Evolutionary conservation across 2,113 vertebrate species (phyloP), one percentile per base, ranked within the genome.

Genomic region (Rhinolophus sinicus): DNA sequence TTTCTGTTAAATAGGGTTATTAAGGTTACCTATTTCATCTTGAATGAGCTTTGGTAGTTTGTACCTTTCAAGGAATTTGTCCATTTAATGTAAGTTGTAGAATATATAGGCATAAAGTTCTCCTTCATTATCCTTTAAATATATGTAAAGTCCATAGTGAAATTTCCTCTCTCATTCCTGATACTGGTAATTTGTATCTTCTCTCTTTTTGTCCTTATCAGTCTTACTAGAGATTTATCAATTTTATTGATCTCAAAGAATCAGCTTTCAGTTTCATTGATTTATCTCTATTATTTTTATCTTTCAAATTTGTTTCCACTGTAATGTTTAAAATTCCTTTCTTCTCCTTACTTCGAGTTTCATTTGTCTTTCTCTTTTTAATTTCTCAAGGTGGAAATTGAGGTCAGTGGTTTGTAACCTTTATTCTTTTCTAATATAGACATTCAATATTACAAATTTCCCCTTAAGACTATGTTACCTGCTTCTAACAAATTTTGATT

Each of bases 261-360:
- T 80, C 13, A 85, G 33, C 3, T 72, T 95, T 70, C 35, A 5
- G 28, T 76, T 96, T 83, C n/a, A 87, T 69, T 92, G 56, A 72
- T 93, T 88, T 77, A 72, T 84, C 65, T 83, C 33, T 93, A 89
- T 64, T 91, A 38, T 80, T 83, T 94, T 67, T 93, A 40, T 9
- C 52, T 84, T 86, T 90, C 90, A 84, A 87, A 89, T 44, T 67
- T 5, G 92, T 76, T 90, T 96, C 47, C 69, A 84, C 44, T 56
- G 26, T 87, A 52, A 64, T 12, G 7, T 65, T 69, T 76, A 93
- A 75, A 72, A 85, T 56, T 90, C 15, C 24, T 75, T 33, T 40
- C 81, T 62, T 82, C 44, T 56, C 24, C 24, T 47, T 94, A 28
- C 26, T 87, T 81, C 52, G 28, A 12, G n/a, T 44, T 56, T 96